Base-by-base conservation (phyloP, 23 tunicate species). In the Ascidia mentula region DNA sequence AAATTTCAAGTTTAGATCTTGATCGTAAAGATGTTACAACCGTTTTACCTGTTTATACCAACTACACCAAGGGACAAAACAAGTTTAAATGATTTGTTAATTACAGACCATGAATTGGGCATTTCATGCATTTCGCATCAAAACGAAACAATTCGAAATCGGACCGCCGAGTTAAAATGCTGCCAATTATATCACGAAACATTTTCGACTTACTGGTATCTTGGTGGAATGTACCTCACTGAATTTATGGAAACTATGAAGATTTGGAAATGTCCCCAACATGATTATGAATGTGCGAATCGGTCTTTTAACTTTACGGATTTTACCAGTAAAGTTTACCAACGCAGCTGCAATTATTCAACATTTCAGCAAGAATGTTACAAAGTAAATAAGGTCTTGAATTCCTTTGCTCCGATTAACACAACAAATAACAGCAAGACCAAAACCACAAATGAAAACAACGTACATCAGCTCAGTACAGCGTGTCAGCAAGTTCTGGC, bases 171-270 rank as follows among this genome's bases (percentile, higher is more conserved):
- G 38, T 22, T 37, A 2, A 22, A 39, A 34, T 74, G 78, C 28
- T 74, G 78, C 53, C 37, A 35, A 13, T 2, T 74, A 1, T 28
- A 35, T 9, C 38, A 74, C 38, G 38, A 37, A 39, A 36, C 37
- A 38, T 74, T 74, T 74, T 74, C 78, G 37, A 35, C 37, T 5
- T 39, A 74, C 53, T 74, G 78, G 78, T 74, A 74, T 36, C 18
- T 32, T 18, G 53, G 78, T 74, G 53, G 78, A 37, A 28, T 32
- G 37, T 39, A 74, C 22, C 53, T 74, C 1, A 74, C 78, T 22
- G 78, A 74, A 37, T 74, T 31, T 8, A 20, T 74, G 46, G 40
- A 38, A 74, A 74, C 53, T 6, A 3, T 74, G 38, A 74, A 36
- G n/a, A 32, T 39, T 20, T 74, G 78, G 78, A 39, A 36, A 15